phyloP scores from a whole-genome alignment of 2,888 invertebrate genomes.

The Melanophora roralis region DNA sequence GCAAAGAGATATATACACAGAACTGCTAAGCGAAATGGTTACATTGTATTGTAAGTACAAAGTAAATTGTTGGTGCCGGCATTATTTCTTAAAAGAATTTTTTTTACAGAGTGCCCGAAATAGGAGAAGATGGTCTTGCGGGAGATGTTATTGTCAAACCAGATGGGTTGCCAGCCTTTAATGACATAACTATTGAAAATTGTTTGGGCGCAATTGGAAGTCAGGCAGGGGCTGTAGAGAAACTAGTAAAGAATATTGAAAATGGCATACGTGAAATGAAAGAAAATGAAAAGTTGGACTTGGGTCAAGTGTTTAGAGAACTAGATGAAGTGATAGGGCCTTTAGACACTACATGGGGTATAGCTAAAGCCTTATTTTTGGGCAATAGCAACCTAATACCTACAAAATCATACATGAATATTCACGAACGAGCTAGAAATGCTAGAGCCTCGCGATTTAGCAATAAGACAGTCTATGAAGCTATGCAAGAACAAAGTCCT shows the following conservation, averaged over 20 bases:
- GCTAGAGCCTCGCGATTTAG: slow-evolving; percentile 86
- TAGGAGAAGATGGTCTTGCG: slow-evolving; percentile 88
- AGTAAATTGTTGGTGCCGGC: neutral
- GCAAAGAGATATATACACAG: slow-evolving; percentile 67
- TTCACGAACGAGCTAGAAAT: slow-evolving; percentile 87
- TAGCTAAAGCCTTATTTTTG: slow-evolving; percentile 89
- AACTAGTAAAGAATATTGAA: slow-evolving; percentile 84
- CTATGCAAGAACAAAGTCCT: slow-evolving; percentile 62
- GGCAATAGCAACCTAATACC: slow-evolving; percentile 89
- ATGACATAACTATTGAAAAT: slow-evolving; percentile 87
- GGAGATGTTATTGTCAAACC: slow-evolving; percentile 84
- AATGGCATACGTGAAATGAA: slow-evolving; percentile 76
- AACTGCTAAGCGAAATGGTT: slow-evolving; percentile 66
- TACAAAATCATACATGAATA: slow-evolving; percentile 85
- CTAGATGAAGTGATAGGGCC: slow-evolving; percentile 85
- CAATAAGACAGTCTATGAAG: slow-evolving; percentile 77
- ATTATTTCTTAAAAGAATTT: neutral
- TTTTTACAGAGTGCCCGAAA: slow-evolving; percentile 84
- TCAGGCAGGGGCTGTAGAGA: slow-evolving; percentile 89
- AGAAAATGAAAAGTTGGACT: slow-evolving; percentile 61
- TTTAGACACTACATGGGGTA: slow-evolving; percentile 90
- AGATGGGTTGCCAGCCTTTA: slow-evolving; percentile 88
- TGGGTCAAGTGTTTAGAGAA: slow-evolving; percentile 79
- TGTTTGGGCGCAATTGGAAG: slow-evolving; percentile 91
- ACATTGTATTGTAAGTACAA: slow-evolving; percentile 72